Base-by-base conservation (phyloP, 2,888 invertebrate genomes). In the Temnothorax unifasciatus region DNA sequence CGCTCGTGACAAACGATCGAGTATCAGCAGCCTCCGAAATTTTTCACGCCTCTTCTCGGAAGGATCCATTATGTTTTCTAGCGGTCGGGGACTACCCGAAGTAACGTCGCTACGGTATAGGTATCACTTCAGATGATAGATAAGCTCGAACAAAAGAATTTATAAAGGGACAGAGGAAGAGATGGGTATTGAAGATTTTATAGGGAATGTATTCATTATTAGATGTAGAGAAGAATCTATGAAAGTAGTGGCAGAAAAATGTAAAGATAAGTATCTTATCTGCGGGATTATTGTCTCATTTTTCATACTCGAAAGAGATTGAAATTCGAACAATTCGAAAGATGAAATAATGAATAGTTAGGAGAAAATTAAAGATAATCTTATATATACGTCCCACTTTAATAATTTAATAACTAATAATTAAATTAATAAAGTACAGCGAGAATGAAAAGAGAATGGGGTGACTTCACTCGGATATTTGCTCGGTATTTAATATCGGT, bases 1-100 rank as follows among this genome's bases (percentile, higher is more conserved):
- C 85, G 84, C 71, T 66, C 76, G 83, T 76, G 79, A 85, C 83
- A 79, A 83, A 79, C 82, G 85, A 82, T 74, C 81, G 68, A 77
- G 54, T 77, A 61, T 76, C 66, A 75, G 44, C 59, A 29, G 21
- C 84, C 61, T 57, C 83, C 25, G 57, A 64, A 57, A 84, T 81
- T 69, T 69, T 84, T 77, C 82, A 64, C 38, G 75, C 59, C 50
- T 68, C 82, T 47, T 57, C 34, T 57, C 47, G 29, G 54, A 64
- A 68, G 52, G 29, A 41, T n/a, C 66, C 41, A 77, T 77, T 77
- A 54, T 77, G 29, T 52, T 76, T 76, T 64, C 41, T 66, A 76
- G 52, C 41, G 64, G 52, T 29, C 41, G 29, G 25, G 41, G 41
- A 66, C 38, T 64, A 64, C 13, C 25, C 38, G 25, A 41, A 54